Base-by-base conservation (phyloP, 2,888 invertebrate species). In the Callyntrura guangdongensis region DNA sequence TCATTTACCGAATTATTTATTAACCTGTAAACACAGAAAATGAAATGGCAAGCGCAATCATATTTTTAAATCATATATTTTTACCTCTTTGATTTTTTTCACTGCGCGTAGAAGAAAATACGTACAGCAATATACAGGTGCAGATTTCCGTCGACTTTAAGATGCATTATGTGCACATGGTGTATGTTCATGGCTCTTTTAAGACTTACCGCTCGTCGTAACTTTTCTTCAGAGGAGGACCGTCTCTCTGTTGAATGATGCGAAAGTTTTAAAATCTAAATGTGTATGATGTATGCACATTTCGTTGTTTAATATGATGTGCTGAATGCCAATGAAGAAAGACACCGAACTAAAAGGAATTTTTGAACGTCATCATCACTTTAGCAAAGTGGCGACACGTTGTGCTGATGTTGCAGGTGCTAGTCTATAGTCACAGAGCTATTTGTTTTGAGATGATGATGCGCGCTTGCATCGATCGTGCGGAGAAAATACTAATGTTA, bases 321-420 rank as follows among this genome's bases (percentile, higher is more conserved):
- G 59, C 14, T 85, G 85, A 56, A 85, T 85, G 72, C 74, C 72
- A 85, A 85, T 85, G 85, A 74, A 74, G 59, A 14, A n/a, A n/a
- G n/a, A n/a, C n/a, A n/a, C n/a, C n/a, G n/a, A 27, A 12, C 9
- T 27, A 67, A 25, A 45, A 85, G 6, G 27, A 49, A 36, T 74
- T 74, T 85, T 6, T 59, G 45, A 53, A 22, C 47, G 77, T 72
- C 72, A 72, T 27, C 69, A 72, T 67, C 67, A 67, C 20, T 49
- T 72, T 22, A 36, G n/a, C 61, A 3, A 47, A 74, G 81, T 59
- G 59, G 81, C 59, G 59, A 59, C 81, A 81, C n/a, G 77, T 77
- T 49, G 77, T 53, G 49, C 45, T 67, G 67, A 8, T 45, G 69
- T 20, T 53, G n/a, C n/a, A n/a, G n/a, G n/a, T n/a, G n/a, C n/a